phyloP scores from a whole-genome alignment of 2,888 invertebrate species.

The Notodonta dromedarius region DNA sequence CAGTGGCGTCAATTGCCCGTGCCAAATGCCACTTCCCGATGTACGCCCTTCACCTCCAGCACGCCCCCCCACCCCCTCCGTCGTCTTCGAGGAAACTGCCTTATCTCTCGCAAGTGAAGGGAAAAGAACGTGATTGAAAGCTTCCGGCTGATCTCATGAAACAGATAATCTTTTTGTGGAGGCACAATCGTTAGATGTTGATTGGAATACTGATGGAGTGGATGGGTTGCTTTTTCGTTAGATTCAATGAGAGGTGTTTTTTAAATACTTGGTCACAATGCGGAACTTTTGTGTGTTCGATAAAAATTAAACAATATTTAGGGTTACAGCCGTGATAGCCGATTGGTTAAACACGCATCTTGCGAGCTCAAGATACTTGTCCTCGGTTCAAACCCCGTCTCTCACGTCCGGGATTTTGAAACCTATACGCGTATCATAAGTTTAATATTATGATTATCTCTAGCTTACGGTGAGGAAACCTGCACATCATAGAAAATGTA shows the following conservation, averaged over 20 bases:
- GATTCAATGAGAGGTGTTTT: background rate
- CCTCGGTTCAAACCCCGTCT: no score
- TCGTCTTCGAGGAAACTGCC: slow-evolving; percentile 50
- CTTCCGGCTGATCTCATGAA: slow-evolving; percentile 72
- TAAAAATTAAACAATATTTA: no score
- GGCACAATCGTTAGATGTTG: slow-evolving; percentile 48
- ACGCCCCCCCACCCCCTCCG: slow-evolving; percentile 30
- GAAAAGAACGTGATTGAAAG: slow-evolving; percentile 76
- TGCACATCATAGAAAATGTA: no score
- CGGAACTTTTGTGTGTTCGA: no score
- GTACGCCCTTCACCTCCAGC: slow-evolving; percentile 31
- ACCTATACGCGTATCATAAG: no score
- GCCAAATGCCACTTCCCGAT: slow-evolving; percentile 81
- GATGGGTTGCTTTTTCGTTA: slow-evolving; percentile 22
- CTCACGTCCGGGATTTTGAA: no score
- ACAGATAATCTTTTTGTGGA: slow-evolving; percentile 64
- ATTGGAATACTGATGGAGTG: slow-evolving; percentile 36
- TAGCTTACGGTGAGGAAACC: no score
- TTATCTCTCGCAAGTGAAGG: slow-evolving; percentile 62
- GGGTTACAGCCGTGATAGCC: no score
- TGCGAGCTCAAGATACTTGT: no score
- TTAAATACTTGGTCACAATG: no score
- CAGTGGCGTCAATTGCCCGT: slow-evolving; percentile 84
- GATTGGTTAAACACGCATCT: no score
- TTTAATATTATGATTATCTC: no score